phyloP scores from a whole-genome alignment of 2,113 vertebrate genomes.

The Charadrius vociferus region DNA sequence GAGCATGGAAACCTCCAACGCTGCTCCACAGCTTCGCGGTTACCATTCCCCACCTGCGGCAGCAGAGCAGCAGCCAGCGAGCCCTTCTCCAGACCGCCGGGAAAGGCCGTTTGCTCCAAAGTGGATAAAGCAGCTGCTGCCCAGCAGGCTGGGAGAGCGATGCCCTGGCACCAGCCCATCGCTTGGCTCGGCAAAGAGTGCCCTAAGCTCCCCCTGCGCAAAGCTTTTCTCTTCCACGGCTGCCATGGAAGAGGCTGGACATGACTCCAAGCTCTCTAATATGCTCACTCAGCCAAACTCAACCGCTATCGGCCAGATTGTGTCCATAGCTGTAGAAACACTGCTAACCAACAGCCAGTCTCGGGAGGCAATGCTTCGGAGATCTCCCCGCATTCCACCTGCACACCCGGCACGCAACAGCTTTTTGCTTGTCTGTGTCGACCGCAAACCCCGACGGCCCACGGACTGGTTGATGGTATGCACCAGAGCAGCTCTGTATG shows the following conservation, averaged over 20 bases:
- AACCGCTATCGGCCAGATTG: background rate
- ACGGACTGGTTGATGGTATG: background rate
- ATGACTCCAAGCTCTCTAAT: background rate
- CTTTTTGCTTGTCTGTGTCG: background rate
- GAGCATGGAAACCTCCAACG: background rate
- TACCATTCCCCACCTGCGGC: background rate
- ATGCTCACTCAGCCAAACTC: background rate
- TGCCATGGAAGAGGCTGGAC: background rate
- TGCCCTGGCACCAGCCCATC: background rate
- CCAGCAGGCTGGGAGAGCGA: background rate
- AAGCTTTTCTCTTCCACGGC: background rate
- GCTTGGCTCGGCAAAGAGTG: background rate
- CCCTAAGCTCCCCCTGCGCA: background rate
- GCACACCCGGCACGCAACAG: background rate
- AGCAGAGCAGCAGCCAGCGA: background rate
- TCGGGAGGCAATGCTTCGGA: background rate
- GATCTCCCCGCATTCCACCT: background rate
- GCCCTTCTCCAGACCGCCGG: background rate
- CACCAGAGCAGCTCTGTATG: background rate
- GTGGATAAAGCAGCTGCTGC: background rate
- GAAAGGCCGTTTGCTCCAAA: background rate
- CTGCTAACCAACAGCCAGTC: background rate
- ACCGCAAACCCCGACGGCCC: background rate
- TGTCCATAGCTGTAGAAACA: background rate
- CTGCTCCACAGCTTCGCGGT: background rate